Conservation (phyloP, 1,140 invertebrate genomes). For the Pissodes strobi region DNA sequence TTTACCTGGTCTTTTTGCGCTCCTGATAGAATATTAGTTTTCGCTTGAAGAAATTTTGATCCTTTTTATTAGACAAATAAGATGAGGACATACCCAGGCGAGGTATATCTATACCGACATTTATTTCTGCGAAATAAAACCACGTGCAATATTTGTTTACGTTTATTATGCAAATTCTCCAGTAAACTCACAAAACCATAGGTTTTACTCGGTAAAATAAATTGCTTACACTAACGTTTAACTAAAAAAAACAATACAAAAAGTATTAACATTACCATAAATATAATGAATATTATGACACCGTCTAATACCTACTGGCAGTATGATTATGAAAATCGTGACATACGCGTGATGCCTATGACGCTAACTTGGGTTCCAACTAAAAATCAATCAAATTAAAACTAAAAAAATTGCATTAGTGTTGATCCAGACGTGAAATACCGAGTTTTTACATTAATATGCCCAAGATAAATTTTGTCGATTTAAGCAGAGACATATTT, state of each 20-base stretch:
- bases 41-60: too few species aligned
- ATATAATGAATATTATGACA: slow-evolving; percentile 36
- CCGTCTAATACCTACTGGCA: slow-evolving; percentile 35
- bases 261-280: slow-evolving; percentile 33
- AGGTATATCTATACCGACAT: too few species aligned
- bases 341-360: slow-evolving; percentile 11
- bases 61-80: too few species aligned
- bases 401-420: slow-evolving; percentile 17
- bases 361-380: slow-evolving; percentile 21
- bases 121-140: too few species aligned
- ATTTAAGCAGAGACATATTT: too few species aligned
- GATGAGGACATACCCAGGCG: too few species aligned
- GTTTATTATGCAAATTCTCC: slow-evolving; percentile 35
- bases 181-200: slow-evolving; percentile 33
- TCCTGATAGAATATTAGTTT: too few species aligned
- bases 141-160: too few species aligned
- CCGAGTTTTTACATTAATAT: neutral
- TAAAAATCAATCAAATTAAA: slow-evolving; percentile 8
- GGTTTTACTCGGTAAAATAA: slow-evolving; percentile 35
- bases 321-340: slow-evolving; percentile 35
- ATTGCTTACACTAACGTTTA: slow-evolving; percentile 16
- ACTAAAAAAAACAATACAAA: slow-evolving; percentile 36
- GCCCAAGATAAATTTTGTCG: neutral
- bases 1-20: too few species aligned
- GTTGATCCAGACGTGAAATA: too few species aligned